A percentile compares a stretch with the other conserved stretches of the same genome.
Evolutionary conservation across 2,888 invertebrate species (phyloP).

Genomic region (Folsomia candida): DNA sequence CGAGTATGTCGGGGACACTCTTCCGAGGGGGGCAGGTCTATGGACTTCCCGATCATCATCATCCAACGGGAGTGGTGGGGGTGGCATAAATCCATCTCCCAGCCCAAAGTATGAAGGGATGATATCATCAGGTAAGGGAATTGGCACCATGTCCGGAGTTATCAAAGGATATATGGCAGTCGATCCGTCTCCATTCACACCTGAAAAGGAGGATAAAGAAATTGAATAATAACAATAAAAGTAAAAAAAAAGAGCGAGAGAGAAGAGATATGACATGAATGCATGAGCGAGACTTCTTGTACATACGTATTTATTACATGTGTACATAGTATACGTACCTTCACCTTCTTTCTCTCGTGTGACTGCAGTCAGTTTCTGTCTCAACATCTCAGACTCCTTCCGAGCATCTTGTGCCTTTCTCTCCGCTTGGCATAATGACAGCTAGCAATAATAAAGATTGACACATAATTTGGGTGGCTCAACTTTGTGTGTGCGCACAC

Average conservation of each 20-base stretch:
- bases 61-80: constrained; percentile 43
- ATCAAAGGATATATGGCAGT: constrained; percentile 35
- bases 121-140: constrained; percentile 41
- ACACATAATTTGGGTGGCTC: not conserved
- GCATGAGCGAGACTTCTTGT: too few species aligned
- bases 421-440: constrained; percentile 49
- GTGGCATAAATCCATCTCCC: constrained; percentile 43
- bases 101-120: constrained; percentile 47
- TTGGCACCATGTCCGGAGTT: constrained; percentile 42
- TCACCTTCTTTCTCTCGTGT: constrained; percentile 45
- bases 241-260: too few species aligned
- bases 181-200: constrained; percentile 45
- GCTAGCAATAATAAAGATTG: too few species aligned
- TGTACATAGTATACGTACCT: constrained; percentile 23
- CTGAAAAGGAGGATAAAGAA: constrained; percentile 3
- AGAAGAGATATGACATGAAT: too few species aligned
- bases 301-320: not conserved
- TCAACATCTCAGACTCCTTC: constrained; percentile 45
- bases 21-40: constrained; percentile 45
- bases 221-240: not conserved
- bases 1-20: constrained; percentile 44
- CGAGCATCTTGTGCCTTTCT: constrained; percentile 46
- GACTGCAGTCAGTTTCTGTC: constrained; percentile 44
- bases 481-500: not conserved
- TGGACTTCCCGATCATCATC: constrained; percentile 38